phyloP scores from a whole-genome alignment of 2,797 vertebrate species.

The Poecile montanus region DNA sequence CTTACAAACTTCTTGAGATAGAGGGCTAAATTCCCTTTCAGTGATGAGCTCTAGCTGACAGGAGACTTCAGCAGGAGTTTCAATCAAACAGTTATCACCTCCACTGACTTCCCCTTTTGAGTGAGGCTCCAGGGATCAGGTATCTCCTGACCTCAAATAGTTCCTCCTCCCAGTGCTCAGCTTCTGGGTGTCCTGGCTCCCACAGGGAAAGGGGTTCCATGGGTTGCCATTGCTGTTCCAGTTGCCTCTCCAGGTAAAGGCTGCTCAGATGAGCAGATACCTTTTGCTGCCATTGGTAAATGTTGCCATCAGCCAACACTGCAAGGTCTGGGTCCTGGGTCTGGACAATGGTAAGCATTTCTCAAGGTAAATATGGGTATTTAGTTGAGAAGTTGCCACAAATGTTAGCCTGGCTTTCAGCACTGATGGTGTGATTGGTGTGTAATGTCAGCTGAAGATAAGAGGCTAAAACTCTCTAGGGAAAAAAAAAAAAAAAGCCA shows the following conservation, averaged over 20 bases:
- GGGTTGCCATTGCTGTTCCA: neutral
- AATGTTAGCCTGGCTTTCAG: slow-evolving; percentile 20
- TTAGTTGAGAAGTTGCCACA: neutral
- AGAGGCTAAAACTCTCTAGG: neutral
- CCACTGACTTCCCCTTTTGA: neutral
- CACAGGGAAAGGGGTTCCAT: neutral
- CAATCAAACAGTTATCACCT: neutral
- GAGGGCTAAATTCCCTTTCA: neutral
- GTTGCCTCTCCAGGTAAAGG: neutral
- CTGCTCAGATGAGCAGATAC: neutral
- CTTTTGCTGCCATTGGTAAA: neutral
- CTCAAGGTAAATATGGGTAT: neutral
- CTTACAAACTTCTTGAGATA: neutral
- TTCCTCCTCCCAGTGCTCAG: neutral
- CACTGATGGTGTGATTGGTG: neutral
- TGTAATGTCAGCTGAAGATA: slow-evolving; percentile 10
- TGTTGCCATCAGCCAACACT: neutral
- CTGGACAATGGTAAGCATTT: slow-evolving; percentile 3
- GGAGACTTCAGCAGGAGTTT: neutral
- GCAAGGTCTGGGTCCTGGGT: neutral
- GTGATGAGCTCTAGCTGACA: neutral
- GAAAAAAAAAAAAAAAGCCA: neutral
- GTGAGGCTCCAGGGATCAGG: neutral
- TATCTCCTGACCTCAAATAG: neutral
- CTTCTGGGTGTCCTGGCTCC: neutral